Conservation (phyloP, 1,140 invertebrate species). For the Phocides pigmalion region DNA sequence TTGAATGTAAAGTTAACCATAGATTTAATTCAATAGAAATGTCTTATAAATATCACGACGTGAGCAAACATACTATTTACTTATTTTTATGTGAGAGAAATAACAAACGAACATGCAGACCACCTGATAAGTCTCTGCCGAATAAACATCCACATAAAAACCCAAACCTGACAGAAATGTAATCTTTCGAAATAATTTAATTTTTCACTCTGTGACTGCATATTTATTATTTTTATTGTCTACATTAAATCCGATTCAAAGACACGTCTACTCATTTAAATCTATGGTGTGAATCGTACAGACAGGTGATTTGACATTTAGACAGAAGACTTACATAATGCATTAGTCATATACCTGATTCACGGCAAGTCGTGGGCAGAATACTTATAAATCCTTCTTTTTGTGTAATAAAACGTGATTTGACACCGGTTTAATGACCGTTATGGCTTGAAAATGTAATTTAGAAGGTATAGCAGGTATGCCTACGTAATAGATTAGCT, state of each 20-base stretch:
- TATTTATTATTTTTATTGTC: too few relatives aligned
- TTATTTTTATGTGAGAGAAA: too few relatives aligned
- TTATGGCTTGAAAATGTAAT: not conserved
- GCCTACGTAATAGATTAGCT: not conserved
- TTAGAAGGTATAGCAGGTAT: not conserved
- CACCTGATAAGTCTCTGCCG: too few relatives aligned
- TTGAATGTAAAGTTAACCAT: not conserved
- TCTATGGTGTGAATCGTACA: not conserved
- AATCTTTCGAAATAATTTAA: too few relatives aligned
- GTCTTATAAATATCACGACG: too few relatives aligned
- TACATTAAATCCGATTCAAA: not conserved
- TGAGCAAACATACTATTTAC: too few relatives aligned
- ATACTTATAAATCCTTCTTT: conserved; percentile 3
- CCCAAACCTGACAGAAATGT: too few relatives aligned
- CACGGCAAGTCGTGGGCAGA: conserved; percentile 17
- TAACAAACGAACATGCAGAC: too few relatives aligned
- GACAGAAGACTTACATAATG: conserved; percentile 32
- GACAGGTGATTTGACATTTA: conserved; percentile 25
- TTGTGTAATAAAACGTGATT: not conserved
- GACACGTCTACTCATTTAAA: not conserved
- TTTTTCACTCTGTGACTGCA: too few relatives aligned
- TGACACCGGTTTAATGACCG: not conserved
- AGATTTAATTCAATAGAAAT: too few relatives aligned
- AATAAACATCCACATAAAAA: too few relatives aligned
- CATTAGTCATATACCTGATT: conserved; percentile 33